phyloP scores from a whole-genome alignment of 2,797 vertebrate genomes.

The Telmatherina bonti region DNA sequence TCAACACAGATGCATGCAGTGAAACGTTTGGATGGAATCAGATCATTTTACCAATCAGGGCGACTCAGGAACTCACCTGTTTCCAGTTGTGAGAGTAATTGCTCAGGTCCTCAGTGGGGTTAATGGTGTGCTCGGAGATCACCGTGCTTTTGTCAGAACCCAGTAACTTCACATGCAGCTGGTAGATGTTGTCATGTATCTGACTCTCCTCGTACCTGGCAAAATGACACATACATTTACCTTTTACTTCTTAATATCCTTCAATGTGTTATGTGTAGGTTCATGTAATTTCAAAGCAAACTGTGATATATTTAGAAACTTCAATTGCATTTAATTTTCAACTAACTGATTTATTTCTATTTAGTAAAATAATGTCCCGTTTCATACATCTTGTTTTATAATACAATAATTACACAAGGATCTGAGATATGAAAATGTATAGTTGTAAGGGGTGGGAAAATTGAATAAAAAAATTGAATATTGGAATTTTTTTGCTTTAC shows the following conservation, averaged over 20 bases:
- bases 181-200: constrained; percentile 82
- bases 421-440: too few relatives aligned
- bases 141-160: constrained; percentile 79
- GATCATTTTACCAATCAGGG: not conserved
- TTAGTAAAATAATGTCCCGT: too few relatives aligned
- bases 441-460: too few relatives aligned
- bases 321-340: too few relatives aligned
- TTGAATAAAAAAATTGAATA: too few relatives aligned
- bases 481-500: too few relatives aligned
- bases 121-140: constrained; percentile 79
- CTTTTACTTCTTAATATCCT: not conserved
- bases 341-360: too few relatives aligned
- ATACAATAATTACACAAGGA: too few relatives aligned
- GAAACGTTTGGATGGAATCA: not conserved
- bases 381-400: too few relatives aligned
- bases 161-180: constrained; percentile 87
- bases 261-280: not conserved
- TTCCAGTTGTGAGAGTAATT: constrained; percentile 83
- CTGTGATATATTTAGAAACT: too few relatives aligned
- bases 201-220: constrained; percentile 89
- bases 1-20: constrained; percentile 42
- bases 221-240: not conserved
- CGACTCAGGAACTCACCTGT: constrained; percentile 61
- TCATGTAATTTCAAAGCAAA: too few relatives aligned
- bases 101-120: constrained; percentile 65